Evolutionary conservation across 1,140 invertebrate species (phyloP), one percentile per base, ranked within the genome.

Genomic region (Anadara kagoshimensis): DNA sequence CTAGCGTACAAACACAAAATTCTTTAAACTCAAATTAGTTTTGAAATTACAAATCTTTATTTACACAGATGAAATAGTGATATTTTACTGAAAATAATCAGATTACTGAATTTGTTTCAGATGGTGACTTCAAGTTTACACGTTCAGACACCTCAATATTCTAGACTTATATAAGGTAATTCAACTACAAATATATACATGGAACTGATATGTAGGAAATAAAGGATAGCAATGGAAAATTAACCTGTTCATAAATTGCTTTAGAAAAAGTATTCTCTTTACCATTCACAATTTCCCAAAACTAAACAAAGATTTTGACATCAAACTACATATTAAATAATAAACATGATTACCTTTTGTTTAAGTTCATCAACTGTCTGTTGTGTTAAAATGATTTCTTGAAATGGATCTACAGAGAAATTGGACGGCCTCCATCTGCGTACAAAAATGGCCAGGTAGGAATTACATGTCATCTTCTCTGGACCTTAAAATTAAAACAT

Each of bases 331-430:
- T 7, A 36, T 36, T 36, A 36, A 29, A 59, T 12, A 12, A 43
- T 62, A 22, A n/a, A 62, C 10, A 47, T 65, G 59, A 11, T 54
- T 82, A 90, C 88, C 78, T 89, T 89, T 57, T 79, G 51, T 70
- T 88, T 86, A 1, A 91, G 80, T 67, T 90, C 86, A 10, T 89
- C 86, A 41, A 91, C 78, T n/a, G 89, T 90, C 71, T 90, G 88
- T 79, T 89, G 89, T 65, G 92, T 90, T 29, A 95, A 74, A 5
- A 93, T 90, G 51, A 94, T 91, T 88, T 94, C 93, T 76, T 93
- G 86, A 77, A 93, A 92, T 10, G 91, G 89, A 29, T 90, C 92
- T 75, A 94, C 86, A 36, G 90, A 86, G 78, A 92, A 87, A 45
- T 90, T 91, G 2, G 91, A 90, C 10, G 93, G 92, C 78, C 90